Evolutionary conservation across 2,113 vertebrate genomes (phyloP).

Genomic region (Chloebia gouldiae): DNA sequence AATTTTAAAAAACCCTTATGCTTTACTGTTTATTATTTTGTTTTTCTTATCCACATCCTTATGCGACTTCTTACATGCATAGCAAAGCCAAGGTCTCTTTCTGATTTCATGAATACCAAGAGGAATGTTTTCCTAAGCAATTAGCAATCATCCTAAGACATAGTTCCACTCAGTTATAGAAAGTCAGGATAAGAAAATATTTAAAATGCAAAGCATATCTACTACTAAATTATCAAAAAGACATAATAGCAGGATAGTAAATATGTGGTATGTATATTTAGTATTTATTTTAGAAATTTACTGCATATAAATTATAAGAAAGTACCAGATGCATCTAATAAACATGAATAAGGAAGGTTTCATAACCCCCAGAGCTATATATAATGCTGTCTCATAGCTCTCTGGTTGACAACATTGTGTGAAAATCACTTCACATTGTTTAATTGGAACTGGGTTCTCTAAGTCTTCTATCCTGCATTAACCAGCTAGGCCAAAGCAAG

Average conservation of each 20-base stretch:
- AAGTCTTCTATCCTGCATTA: not conserved
- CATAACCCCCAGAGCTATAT: not conserved
- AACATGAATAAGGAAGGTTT: conserved; percentile 27
- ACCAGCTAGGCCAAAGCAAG: not conserved
- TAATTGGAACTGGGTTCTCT: not conserved
- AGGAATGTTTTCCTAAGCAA: conserved; percentile 22
- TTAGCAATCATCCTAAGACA: conserved; percentile 22
- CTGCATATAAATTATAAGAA: conserved; percentile 36
- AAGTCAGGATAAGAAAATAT: conserved; percentile 3
- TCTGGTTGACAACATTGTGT: not conserved
- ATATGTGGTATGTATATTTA: conserved; percentile 46
- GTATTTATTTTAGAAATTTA: conserved; percentile 52
- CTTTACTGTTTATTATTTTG: not conserved
- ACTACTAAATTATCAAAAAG: conserved; percentile 42
- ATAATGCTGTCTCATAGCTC: conserved; percentile 4
- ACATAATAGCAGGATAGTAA: conserved; percentile 32
- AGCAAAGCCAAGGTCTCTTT: not conserved
- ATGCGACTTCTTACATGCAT: not conserved
- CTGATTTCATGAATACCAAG: conserved; percentile 48
- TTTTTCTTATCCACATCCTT: not conserved
- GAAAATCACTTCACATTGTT: conserved; percentile 23
- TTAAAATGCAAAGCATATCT: conserved; percentile 42
- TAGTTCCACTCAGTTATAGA: not conserved
- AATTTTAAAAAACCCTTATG: not conserved
- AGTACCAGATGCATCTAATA: conserved; percentile 34